phyloP scores from a whole-genome alignment of 2,113 vertebrate species.

The Dermatemys mawii region DNA sequence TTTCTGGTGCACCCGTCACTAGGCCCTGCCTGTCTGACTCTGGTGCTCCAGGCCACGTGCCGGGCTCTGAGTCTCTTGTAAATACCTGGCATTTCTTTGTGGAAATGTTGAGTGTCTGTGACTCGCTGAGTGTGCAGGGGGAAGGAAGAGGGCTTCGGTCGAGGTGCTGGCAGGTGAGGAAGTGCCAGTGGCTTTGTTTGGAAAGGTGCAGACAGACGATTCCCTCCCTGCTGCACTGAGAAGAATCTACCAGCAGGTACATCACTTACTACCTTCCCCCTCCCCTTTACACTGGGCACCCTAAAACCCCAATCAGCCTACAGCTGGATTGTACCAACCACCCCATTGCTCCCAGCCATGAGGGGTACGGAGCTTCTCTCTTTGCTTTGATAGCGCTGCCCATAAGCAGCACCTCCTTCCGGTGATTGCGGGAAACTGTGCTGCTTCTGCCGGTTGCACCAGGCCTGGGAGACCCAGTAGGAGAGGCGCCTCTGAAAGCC shows the following conservation, averaged over 20 bases:
- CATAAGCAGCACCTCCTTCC: not conserved
- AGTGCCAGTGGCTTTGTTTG: not conserved
- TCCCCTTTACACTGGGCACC: not conserved
- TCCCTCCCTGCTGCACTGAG: not conserved
- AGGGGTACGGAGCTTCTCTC: not conserved
- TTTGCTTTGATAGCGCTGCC: not conserved
- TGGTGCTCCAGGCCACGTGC: not conserved
- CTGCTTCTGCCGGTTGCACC: not conserved
- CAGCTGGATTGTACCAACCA: not conserved
- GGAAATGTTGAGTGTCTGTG: not conserved
- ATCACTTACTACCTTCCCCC: not conserved
- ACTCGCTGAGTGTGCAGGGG: not conserved
- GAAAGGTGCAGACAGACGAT: fast-evolving
- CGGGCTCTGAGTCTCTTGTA: not conserved
- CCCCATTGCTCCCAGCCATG: not conserved
- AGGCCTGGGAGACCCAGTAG: not conserved
- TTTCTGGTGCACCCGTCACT: not conserved
- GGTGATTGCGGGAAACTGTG: not conserved
- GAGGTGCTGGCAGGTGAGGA: not conserved
- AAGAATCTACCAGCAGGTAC: not conserved
- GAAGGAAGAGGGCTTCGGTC: not conserved
- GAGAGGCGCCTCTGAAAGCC: not conserved
- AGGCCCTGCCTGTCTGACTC: not conserved
- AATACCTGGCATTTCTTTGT: not conserved
- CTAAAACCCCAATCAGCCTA: not conserved